These are phyloP conservation scores for Syngnathus typhle DNA, from an alignment of 2,113 vertebrate genomes.

Conservation along the genomic window DNA sequence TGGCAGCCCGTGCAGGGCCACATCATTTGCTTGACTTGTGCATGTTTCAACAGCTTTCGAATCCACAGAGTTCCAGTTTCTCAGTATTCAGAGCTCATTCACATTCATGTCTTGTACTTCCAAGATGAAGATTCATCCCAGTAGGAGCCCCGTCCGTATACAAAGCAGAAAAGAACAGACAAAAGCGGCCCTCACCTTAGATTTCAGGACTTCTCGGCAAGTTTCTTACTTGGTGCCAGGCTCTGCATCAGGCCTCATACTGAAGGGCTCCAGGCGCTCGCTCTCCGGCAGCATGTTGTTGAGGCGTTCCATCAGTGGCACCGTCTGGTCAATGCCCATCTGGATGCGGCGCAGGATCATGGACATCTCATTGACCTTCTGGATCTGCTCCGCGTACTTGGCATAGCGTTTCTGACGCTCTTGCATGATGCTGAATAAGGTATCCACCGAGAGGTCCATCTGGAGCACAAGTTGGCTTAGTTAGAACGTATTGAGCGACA, in stretches of 20 bases:
- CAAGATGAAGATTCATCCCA: background rate
- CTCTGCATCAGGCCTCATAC: slow-evolving; percentile 82
- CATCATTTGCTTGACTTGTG: background rate
- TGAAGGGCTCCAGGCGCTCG: slow-evolving; percentile 91
- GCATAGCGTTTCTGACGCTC: slow-evolving; percentile 96
- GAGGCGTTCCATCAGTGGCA: slow-evolving; percentile 92
- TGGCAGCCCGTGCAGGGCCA: background rate
- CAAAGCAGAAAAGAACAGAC: slow-evolving; percentile 8
- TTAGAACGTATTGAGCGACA: background rate
- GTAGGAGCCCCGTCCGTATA: background rate
- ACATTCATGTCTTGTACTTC: background rate
- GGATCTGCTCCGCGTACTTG: slow-evolving; percentile 97
- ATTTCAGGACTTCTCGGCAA: background rate
- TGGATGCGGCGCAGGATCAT: slow-evolving; percentile 93
- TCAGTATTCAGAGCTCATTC: background rate
- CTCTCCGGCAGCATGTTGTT: slow-evolving; percentile 90
- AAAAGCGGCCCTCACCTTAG: background rate
- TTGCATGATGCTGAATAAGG: slow-evolving; percentile 93
- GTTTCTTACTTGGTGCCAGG: slow-evolving; percentile 51
- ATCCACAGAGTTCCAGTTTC: slow-evolving; percentile 1
- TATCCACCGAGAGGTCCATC: slow-evolving; percentile 94
- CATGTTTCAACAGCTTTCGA: background rate
- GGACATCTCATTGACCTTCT: slow-evolving; percentile 99
- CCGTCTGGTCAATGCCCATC: slow-evolving; percentile 96
- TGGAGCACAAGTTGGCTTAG: slow-evolving; percentile 35